Base-by-base conservation (phyloP, 2,113 vertebrate species). In the Aptenodytes patagonicus region DNA sequence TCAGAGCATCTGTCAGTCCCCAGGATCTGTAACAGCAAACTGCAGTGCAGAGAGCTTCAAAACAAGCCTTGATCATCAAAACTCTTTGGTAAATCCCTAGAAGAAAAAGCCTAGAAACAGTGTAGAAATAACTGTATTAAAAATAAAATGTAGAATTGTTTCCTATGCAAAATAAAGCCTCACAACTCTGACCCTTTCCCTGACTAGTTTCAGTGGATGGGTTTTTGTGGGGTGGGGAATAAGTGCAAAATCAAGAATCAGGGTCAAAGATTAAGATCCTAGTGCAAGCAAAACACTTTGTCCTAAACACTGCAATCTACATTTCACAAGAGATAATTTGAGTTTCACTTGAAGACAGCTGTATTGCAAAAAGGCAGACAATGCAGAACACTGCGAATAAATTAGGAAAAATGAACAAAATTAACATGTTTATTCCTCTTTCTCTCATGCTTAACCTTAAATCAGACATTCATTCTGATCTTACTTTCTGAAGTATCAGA, bases 1-100 rank as follows among this genome's bases (percentile, higher is more conserved):
- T 82, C 83, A 82, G 77, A 95, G 72, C 89, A 92, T 92, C 92
- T 95, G 83, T 55, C 80, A 60, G 86, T 70, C 38, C 47, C 17
- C 76, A 68, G 69, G 42, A 91, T 79, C 73, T 36, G 32, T 15
- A 57, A 87, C 16, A 95, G 72, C 44, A 93, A 92, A 73, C 60
- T 78, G 64, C 34, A 71, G 64, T 1, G 4, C 31, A 47, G n/a
- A 58, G 32, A 65, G 28, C 82, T 93, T 90, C 85, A 88, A 96
- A 96, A 90, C 75, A 73, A 70, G 17, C 60, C 78, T 72, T 86
- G 54, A 85, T 77, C 47, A 76, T 44, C 47, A 89, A 83, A 92
- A 84, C 47, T 87, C n/a, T 26, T 81, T 36, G 26, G 29, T 44
- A 87, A 89, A 92, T 64, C 32, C 42, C 64, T 52, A 61, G 26